Evolutionary conservation across 2,797 vertebrate species (phyloP).

Genomic region (Tapera naevia): DNA sequence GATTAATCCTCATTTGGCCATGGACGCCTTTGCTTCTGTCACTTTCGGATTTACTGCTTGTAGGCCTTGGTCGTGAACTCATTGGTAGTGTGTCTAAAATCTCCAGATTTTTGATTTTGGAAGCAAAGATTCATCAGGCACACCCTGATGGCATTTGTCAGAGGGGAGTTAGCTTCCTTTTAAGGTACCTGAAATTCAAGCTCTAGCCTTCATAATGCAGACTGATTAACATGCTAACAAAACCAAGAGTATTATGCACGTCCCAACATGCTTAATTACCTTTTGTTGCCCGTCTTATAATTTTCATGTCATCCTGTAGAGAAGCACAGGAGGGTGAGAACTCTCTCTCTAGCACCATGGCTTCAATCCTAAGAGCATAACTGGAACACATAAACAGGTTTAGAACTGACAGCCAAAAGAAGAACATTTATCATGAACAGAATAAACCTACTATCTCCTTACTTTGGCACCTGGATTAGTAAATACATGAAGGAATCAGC

Average conservation of each 20-base stretch:
- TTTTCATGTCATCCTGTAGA: slow-evolving; percentile 87
- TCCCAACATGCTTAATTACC: slow-evolving; percentile 78
- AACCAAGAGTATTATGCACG: slow-evolving; percentile 49
- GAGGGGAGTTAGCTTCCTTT: slow-evolving; percentile 60
- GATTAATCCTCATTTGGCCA: neutral
- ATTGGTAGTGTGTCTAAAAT: neutral
- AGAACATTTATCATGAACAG: neutral
- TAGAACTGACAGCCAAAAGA: neutral
- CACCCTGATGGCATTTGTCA: slow-evolving; percentile 63
- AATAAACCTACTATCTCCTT: slow-evolving; percentile 62
- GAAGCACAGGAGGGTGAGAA: slow-evolving; percentile 87
- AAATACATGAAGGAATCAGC: slow-evolving; percentile 95
- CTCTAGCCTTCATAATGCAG: slow-evolving; percentile 57
- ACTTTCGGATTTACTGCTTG: neutral
- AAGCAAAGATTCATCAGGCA: slow-evolving; percentile 25
- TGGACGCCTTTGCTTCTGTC: neutral
- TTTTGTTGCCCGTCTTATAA: slow-evolving; percentile 88
- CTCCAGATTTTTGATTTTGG: slow-evolving; percentile 14
- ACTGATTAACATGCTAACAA: slow-evolving; percentile 60
- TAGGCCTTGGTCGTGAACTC: neutral
- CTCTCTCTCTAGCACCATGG: slow-evolving; percentile 93
- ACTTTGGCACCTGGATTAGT: slow-evolving; percentile 96
- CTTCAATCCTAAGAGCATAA: slow-evolving; percentile 94
- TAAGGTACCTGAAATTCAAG: slow-evolving; percentile 75
- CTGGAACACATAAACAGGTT: slow-evolving; percentile 73